These are phyloP conservation scores for Strigamia transsilvanica DNA, from an alignment of 2,888 invertebrate species.

Conservation along the genomic window DNA sequence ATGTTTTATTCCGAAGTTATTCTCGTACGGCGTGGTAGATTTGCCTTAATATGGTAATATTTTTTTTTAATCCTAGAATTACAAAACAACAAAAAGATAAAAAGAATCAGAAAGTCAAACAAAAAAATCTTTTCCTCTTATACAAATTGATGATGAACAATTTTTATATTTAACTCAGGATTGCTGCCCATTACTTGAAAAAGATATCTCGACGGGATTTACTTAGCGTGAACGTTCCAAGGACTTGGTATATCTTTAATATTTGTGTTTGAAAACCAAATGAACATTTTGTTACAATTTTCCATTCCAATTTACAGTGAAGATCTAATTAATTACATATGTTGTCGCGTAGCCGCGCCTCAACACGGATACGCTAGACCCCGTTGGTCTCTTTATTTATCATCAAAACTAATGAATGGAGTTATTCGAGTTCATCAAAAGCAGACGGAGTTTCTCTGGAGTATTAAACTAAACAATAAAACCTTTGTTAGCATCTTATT, in stretches of 20 bases:
- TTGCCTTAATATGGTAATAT: not conserved
- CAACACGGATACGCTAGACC: not conserved
- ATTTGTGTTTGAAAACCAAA: too few relatives aligned
- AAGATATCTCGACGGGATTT: too few relatives aligned
- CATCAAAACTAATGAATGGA: not conserved
- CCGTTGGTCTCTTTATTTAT: not conserved
- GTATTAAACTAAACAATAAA: not conserved
- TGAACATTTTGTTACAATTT: too few relatives aligned
- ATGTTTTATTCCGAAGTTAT: not conserved
- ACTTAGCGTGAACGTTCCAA: too few relatives aligned
- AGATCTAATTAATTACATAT: not conserved
- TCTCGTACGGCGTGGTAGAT: not conserved
- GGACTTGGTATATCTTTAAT: too few relatives aligned
- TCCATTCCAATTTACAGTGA: not conserved
- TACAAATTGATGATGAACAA: too few relatives aligned
- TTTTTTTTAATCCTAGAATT: not conserved
- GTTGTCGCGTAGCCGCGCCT: not conserved
- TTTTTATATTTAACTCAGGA: too few relatives aligned
- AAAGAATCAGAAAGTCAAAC: not conserved
- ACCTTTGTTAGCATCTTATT: not conserved
- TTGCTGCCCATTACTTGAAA: too few relatives aligned
- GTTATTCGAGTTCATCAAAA: not conserved
- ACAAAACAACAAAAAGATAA: not conserved
- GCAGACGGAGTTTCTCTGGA: not conserved
- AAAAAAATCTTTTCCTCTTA: too few relatives aligned